Evolutionary conservation across 2,113 vertebrate species (phyloP).

Genomic region (Lonchura striata): DNA sequence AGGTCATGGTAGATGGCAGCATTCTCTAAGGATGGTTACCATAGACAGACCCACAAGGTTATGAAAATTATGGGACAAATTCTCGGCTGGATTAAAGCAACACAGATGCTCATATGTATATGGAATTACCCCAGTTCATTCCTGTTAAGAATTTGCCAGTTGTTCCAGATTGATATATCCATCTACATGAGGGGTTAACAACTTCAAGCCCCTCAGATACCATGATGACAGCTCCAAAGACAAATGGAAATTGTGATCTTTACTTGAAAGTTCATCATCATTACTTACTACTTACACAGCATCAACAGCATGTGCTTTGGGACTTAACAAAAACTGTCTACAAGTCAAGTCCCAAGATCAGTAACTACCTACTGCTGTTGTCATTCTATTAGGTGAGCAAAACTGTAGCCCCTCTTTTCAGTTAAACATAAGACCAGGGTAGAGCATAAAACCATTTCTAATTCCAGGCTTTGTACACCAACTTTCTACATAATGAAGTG

Average conservation of each 20-base stretch:
- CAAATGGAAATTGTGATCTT: not conserved
- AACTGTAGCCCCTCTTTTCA: not conserved
- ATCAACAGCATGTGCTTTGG: not conserved
- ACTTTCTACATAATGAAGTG: not conserved
- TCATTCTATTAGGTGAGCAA: not conserved
- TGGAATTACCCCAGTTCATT: not conserved
- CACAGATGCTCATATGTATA: not conserved
- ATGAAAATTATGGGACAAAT: not conserved
- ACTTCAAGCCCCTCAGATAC: not conserved
- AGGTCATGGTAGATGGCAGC: not conserved
- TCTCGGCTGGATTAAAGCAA: conserved; percentile 21
- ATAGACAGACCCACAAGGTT: not conserved
- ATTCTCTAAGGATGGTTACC: not conserved
- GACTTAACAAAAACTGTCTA: not conserved
- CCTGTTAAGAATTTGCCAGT: not conserved
- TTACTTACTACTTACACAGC: not conserved
- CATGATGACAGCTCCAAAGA: not conserved
- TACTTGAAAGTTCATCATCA: not conserved
- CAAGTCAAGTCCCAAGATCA: not conserved
- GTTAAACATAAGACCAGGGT: not conserved
- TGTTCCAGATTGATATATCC: not conserved
- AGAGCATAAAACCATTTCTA: not conserved
- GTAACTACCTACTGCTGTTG: not conserved
- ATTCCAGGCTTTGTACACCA: not conserved
- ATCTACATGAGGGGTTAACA: not conserved